phyloP scores from a whole-genome alignment of 2,797 vertebrate species.

The Gouania willdenowi region DNA sequence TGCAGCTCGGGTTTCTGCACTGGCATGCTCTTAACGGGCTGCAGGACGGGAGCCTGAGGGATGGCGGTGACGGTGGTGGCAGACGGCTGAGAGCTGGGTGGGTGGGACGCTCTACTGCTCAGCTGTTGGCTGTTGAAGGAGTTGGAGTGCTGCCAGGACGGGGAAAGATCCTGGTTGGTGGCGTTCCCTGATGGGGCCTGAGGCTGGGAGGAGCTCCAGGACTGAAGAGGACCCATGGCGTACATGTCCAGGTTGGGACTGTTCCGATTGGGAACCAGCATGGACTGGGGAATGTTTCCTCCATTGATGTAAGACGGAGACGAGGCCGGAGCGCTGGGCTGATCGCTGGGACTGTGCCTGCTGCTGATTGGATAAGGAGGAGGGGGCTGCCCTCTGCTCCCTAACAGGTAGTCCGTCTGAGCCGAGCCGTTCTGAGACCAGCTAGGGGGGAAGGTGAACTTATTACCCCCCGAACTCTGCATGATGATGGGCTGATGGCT shows the following conservation, averaged over 20 bases:
- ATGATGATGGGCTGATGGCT: conserved; percentile 95
- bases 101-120: conserved; percentile 72
- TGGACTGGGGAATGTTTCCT: conserved; percentile 81
- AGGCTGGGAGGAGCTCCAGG: conserved; percentile 77
- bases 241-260: conserved; percentile 94
- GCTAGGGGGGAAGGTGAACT: conserved; percentile 84
- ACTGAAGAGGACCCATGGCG: conserved; percentile 74
- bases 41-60: conserved; percentile 91
- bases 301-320: conserved; percentile 85
- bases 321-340: conserved; percentile 80
- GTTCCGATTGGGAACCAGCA: conserved; percentile 88
- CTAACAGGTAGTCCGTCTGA: conserved; percentile 83
- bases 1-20: conserved; percentile 94
- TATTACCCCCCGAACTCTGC: conserved; percentile 86
- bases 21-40: conserved; percentile 92
- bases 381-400: conserved; percentile 83
- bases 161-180: conserved; percentile 81
- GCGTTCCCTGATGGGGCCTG: conserved; percentile 77
- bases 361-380: conserved; percentile 87
- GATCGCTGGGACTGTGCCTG: conserved; percentile 85
- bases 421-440: conserved; percentile 86
- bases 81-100: conserved; percentile 84
- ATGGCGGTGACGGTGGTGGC: conserved; percentile 94
- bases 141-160: conserved; percentile 85
- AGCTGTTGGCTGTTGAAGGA: conserved; percentile 89